Evolutionary conservation across 1,140 invertebrate species (phyloP).

Genomic region (Coelopa frigida): DNA sequence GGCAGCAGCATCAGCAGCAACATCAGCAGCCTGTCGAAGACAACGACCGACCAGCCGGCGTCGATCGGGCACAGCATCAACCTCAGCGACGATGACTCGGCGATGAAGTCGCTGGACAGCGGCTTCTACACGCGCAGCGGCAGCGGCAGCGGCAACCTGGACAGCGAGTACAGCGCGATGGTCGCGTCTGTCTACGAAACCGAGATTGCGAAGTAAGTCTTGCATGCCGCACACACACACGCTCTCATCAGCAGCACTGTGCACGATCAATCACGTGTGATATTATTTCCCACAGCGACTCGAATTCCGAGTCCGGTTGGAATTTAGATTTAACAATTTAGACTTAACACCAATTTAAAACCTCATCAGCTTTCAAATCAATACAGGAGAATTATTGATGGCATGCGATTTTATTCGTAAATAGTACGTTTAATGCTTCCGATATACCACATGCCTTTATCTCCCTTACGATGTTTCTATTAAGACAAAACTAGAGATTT

Average conservation of each 20-base stretch:
- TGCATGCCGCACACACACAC: not conserved
- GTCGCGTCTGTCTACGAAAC: conserved; percentile 34
- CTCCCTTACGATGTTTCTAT: not conserved
- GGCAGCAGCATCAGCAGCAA: conserved; percentile 8
- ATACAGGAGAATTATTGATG: too few relatives aligned
- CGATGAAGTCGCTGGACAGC: conserved; percentile 34
- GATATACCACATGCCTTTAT: not conserved
- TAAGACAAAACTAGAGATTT: too few relatives aligned
- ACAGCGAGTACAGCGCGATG: conserved; percentile 38
- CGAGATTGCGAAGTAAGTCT: conserved; percentile 31
- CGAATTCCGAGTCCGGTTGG: too few relatives aligned
- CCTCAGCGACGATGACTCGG: conserved; percentile 22
- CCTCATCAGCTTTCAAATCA: too few relatives aligned
- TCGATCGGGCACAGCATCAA: conserved; percentile 33
- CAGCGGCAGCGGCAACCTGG: conserved; percentile 21
- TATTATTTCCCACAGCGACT: too few relatives aligned
- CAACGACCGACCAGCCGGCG: conserved; percentile 18
- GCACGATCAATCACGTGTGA: not conserved
- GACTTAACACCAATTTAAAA: not conserved
- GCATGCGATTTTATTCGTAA: too few relatives aligned
- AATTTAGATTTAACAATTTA: not conserved
- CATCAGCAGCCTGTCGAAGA: conserved; percentile 4
- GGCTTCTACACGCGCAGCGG: conserved; percentile 8
- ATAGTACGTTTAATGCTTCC: too few relatives aligned
- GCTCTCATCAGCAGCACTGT: not conserved